phyloP scores from a whole-genome alignment of 2,797 vertebrate genomes.

The Amniataba percoides region DNA sequence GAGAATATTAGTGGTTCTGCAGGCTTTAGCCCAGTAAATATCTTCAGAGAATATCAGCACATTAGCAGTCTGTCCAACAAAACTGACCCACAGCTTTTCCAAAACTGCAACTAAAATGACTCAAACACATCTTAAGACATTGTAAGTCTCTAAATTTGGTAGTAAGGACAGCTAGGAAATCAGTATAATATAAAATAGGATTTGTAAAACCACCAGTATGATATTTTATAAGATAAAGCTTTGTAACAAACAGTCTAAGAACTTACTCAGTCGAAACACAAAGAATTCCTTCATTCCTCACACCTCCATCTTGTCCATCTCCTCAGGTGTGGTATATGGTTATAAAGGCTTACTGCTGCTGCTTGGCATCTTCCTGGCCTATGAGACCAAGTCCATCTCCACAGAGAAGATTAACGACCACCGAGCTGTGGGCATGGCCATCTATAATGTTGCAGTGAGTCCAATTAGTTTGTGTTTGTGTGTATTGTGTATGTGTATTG shows the following conservation, averaged over 20 bases:
- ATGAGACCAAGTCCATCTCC: conserved; percentile 94
- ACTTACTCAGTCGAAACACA: neutral
- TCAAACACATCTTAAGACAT: neutral
- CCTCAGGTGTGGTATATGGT: conserved; percentile 90
- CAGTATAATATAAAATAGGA: neutral
- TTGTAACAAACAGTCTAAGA: neutral
- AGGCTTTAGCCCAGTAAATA: too few species aligned
- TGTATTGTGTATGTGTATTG: neutral
- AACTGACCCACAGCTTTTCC: too few species aligned
- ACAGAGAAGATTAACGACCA: conserved; percentile 96
- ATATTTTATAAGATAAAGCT: neutral
- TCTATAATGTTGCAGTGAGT: conserved; percentile 94
- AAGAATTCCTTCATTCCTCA: neutral
- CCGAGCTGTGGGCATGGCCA: conserved; percentile 94
- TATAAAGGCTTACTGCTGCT: conserved; percentile 92
- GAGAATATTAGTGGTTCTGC: too few species aligned
- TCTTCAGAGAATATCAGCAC: neutral
- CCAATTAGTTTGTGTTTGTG: neutral
- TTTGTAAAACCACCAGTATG: neutral
- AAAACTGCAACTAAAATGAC: neutral
- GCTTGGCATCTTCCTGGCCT: conserved; percentile 93
- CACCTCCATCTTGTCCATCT: neutral
- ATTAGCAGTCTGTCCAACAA: neutral
- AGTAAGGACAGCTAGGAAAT: too few species aligned
- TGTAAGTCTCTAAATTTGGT: too few species aligned